These are phyloP conservation scores for Remorina albescens DNA, from an alignment of 2,797 vertebrate species.

Conservation along the genomic window DNA sequence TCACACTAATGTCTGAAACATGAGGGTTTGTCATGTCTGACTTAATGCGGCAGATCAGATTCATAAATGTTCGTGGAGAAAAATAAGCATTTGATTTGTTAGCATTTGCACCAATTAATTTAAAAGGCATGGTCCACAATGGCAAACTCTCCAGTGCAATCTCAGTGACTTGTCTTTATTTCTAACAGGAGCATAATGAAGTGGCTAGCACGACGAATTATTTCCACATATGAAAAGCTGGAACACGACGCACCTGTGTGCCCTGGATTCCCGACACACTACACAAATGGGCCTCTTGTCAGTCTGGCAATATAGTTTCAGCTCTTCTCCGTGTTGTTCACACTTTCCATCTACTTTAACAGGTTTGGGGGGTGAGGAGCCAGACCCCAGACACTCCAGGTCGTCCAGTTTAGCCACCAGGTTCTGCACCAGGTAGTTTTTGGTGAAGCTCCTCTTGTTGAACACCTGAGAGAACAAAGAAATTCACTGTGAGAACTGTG, in stretches of 20 bases:
- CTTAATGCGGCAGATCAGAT: too few species aligned
- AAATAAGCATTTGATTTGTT: too few species aligned
- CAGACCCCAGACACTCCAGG: constrained; percentile 78
- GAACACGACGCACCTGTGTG: constrained; percentile 74
- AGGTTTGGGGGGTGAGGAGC: constrained; percentile 67
- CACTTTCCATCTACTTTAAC: constrained; percentile 81
- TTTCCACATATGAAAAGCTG: not conserved
- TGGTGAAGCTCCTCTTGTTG: constrained; percentile 84
- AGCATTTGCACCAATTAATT: too few species aligned
- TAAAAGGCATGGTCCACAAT: not conserved
- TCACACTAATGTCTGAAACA: too few species aligned
- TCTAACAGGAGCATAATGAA: too few species aligned
- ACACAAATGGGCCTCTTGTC: constrained; percentile 86
- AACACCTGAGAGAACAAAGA: constrained; percentile 78
- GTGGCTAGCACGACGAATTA: too few species aligned
- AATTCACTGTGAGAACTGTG: not conserved
- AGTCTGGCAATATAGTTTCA: constrained; percentile 86
- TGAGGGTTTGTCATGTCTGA: too few species aligned
- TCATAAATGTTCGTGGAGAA: too few species aligned
- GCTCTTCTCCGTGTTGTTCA: constrained; percentile 84
- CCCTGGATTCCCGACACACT: constrained; percentile 85
- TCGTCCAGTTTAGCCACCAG: constrained; percentile 85
- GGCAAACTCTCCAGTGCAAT: not conserved
- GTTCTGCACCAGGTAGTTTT: constrained; percentile 88
- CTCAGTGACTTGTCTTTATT: not conserved